A percentile compares a stretch with the other conserved stretches of the same genome.
Conservation (phyloP, 1,140 invertebrate genomes). For the Heliothis subflexa region DNA sequence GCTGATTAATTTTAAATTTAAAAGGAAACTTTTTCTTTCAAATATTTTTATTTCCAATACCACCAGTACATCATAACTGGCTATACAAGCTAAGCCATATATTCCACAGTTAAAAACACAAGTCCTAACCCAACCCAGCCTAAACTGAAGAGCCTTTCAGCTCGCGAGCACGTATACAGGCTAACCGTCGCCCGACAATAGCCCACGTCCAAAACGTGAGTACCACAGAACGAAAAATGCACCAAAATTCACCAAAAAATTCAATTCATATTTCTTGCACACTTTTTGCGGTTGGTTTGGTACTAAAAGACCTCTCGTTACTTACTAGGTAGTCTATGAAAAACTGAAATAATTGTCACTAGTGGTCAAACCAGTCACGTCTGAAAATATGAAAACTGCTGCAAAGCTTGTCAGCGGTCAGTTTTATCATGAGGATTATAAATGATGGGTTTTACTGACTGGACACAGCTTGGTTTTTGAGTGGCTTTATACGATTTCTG, state of each 20-base stretch:
- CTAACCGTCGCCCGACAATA: constrained; percentile 25
- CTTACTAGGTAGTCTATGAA: neutral
- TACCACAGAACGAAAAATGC: constrained; percentile 27
- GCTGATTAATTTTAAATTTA: too few species aligned
- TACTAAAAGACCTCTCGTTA: neutral
- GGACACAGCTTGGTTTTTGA: too few species aligned
- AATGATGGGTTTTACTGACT: too few species aligned
- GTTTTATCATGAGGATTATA: too few species aligned
- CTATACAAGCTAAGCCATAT: too few species aligned
- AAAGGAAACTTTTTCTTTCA: too few species aligned
- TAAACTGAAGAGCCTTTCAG: constrained; percentile 26
- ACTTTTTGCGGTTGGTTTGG: constrained; percentile 28
- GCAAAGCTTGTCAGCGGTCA: neutral
- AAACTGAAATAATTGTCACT: neutral
- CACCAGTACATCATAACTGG: too few species aligned
- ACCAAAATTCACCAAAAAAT: constrained; percentile 9
- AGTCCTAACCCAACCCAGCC: constrained; percentile 8
- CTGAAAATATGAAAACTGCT: neutral
- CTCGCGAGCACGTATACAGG: constrained; percentile 18
- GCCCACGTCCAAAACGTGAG: constrained; percentile 26
- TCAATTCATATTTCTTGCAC: constrained; percentile 33
- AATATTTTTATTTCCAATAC: too few species aligned
- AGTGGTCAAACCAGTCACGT: neutral
- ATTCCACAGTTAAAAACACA: neutral
- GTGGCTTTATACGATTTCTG: too few species aligned